Conservation (phyloP, 2,888 invertebrate species). For the Phragmatobia fuliginosa region DNA sequence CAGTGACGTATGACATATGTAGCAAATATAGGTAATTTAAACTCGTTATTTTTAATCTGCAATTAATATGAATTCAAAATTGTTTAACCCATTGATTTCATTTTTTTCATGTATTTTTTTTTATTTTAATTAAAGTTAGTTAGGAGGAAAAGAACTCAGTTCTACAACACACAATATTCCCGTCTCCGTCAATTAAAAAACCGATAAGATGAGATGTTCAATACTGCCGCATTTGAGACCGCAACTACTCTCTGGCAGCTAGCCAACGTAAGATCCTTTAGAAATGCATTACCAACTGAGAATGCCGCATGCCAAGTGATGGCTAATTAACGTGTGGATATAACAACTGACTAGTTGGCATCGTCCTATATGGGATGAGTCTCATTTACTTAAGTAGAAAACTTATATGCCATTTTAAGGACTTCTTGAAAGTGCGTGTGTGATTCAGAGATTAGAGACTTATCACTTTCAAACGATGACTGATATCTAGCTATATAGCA, state of each 20-base stretch:
- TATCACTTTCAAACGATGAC: too few relatives aligned
- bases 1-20: too few relatives aligned
- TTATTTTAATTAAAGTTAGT: neutral
- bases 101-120: too few relatives aligned
- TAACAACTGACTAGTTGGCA: conserved; percentile 39
- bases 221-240: conserved; percentile 11
- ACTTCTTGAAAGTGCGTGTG: neutral
- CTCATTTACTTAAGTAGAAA: neutral
- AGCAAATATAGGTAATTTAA: too few relatives aligned
- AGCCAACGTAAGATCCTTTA: conserved; percentile 39
- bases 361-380: conserved; percentile 14
- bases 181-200: neutral
- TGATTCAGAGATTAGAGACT: neutral
- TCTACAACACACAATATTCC: neutral
- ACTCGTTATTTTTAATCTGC: too few relatives aligned
- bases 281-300: conserved; percentile 31
- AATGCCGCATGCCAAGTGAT: conserved; percentile 38
- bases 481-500: too few relatives aligned
- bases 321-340: conserved; percentile 39
- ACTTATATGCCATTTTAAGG: neutral
- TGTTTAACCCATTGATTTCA: too few relatives aligned
- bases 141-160: neutral
- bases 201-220: neutral
- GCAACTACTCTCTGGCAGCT: conserved; percentile 37
- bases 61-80: too few relatives aligned